phyloP scores from a whole-genome alignment of 1,140 invertebrate genomes.

The Brachionus rubens region DNA sequence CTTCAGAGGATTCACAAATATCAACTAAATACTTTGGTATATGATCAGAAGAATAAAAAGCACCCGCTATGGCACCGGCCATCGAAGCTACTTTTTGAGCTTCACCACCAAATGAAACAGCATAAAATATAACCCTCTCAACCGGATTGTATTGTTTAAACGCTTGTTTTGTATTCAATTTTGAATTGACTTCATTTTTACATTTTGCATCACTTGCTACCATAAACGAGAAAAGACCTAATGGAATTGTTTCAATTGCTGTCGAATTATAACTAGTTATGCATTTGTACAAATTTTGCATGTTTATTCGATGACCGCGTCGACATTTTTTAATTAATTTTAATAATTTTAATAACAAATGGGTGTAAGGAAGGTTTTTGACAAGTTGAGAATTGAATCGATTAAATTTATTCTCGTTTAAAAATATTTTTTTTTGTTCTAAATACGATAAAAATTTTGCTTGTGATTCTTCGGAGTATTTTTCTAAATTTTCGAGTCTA shows the following conservation, averaged over 20 bases:
- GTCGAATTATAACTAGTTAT: not conserved
- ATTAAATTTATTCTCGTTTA: not conserved
- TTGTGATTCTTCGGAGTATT: not conserved
- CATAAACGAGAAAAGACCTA: slow-evolving; percentile 34
- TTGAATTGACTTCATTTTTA: slow-evolving; percentile 37
- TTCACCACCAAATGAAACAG: slow-evolving; percentile 73
- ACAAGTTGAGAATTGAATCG: not conserved
- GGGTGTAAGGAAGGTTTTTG: slow-evolving; percentile 8
- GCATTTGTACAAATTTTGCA: slow-evolving; percentile 46
- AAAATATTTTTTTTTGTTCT: slow-evolving; percentile 5
- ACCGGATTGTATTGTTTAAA: slow-evolving; percentile 63
- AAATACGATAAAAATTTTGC: not conserved
- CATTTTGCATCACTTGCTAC: slow-evolving; percentile 36
- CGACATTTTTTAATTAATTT: slow-evolving; percentile 43
- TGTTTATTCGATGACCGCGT: slow-evolving; percentile 8
- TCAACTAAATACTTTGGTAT: slow-evolving; percentile 65
- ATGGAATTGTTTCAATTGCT: slow-evolving; percentile 31
- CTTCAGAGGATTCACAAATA: slow-evolving; percentile 66
- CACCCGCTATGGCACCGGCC: slow-evolving; percentile 73
- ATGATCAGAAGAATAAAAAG: slow-evolving; percentile 67
- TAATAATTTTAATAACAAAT: slow-evolving; percentile 24
- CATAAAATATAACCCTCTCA: slow-evolving; percentile 68
- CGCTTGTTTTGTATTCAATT: slow-evolving; percentile 5
- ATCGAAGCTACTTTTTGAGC: slow-evolving; percentile 77
- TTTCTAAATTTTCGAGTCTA: not conserved